These are phyloP conservation scores for Tiliacea aurago DNA, from an alignment of 2,888 invertebrate genomes.

Conservation along the genomic window DNA sequence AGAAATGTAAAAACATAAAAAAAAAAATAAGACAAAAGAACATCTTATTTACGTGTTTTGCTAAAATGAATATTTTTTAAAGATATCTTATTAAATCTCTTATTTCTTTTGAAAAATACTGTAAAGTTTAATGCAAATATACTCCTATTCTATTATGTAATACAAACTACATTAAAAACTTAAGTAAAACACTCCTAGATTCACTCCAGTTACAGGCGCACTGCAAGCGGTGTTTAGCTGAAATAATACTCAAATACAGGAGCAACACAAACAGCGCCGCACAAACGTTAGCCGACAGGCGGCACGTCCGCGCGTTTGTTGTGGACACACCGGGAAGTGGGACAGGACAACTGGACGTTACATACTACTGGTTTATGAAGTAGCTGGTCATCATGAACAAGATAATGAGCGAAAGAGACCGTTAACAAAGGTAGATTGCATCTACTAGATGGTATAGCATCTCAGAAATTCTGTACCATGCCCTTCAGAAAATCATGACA, in stretches of 20 bases:
- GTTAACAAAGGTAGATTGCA: not conserved
- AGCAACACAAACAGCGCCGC: conserved; percentile 34
- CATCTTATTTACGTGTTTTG: too few relatives aligned
- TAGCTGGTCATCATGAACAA: not conserved
- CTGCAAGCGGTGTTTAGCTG: conserved; percentile 14
- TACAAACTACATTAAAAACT: conserved; percentile 9
- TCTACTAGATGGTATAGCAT: not conserved
- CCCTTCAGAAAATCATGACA: not conserved
- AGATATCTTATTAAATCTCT: not conserved
- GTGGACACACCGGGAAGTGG: conserved; percentile 14
- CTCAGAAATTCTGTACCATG: not conserved
- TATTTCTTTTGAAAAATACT: not conserved
- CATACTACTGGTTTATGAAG: conserved; percentile 2
- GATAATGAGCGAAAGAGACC: not conserved
- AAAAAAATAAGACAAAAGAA: too few relatives aligned
- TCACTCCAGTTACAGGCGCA: not conserved
- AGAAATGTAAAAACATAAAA: not conserved
- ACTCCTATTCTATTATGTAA: not conserved
- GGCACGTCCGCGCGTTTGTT: conserved; percentile 44
- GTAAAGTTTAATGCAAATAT: not conserved
- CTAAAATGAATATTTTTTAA: not conserved
- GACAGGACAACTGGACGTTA: conserved; percentile 3
- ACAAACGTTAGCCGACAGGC: conserved; percentile 35
- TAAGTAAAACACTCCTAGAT: conserved; percentile 12
- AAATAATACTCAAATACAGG: conserved; percentile 51